Evolutionary conservation across 2,797 vertebrate species (phyloP).

Genomic region (Hipposideros larvatus): DNA sequence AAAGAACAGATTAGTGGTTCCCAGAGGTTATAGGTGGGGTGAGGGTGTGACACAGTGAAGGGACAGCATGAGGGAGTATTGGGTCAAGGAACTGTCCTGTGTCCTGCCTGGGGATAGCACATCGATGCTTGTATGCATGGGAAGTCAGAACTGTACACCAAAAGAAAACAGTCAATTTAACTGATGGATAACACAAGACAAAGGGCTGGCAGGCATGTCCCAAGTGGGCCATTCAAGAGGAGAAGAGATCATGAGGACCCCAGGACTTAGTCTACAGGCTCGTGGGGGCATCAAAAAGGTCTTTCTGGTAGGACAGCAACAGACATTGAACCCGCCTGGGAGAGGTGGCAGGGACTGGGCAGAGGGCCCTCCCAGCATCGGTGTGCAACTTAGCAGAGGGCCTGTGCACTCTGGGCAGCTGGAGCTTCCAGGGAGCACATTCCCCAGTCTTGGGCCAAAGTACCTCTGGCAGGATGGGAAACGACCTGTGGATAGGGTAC

Average conservation of each 20-base stretch:
- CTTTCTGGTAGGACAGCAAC: background rate
- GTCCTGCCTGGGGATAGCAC: background rate
- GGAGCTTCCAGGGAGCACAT: background rate
- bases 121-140: background rate
- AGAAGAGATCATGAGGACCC: background rate
- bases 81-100: background rate
- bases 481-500: background rate
- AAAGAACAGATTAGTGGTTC: background rate
- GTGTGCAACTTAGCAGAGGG: background rate
- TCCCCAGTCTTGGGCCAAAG: background rate
- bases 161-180: background rate
- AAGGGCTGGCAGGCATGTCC: background rate
- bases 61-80: background rate
- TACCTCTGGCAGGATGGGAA: background rate
- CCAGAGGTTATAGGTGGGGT: background rate
- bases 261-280: background rate
- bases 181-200: background rate
- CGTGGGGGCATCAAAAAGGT: background rate
- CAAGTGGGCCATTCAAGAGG: too few relatives aligned
- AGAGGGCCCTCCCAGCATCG: fast-evolving
- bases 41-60: too few relatives aligned
- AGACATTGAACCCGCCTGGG: background rate
- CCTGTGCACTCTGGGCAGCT: background rate
- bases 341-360: fast-evolving
- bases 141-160: background rate